Evolutionary conservation across 2,888 invertebrate species (phyloP), one percentile per base, ranked within the genome.

Genomic region (Hemithea aestivaria): DNA sequence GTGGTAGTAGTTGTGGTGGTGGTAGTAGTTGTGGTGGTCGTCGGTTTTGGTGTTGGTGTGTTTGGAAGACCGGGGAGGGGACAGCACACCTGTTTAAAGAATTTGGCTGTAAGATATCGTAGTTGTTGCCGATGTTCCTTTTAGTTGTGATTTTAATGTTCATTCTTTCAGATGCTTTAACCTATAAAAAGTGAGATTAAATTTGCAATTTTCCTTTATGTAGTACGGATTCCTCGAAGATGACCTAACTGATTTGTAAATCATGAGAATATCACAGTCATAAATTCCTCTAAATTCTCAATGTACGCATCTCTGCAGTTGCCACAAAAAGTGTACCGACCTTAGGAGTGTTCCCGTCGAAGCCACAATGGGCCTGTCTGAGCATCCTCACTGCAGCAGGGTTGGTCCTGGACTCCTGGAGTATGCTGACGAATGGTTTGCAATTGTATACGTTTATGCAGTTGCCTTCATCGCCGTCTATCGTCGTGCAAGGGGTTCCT

Each of bases 361-460:
- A 93, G 0, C 92, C 93, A 58, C 96, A 96, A 8, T 92, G 87
- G 0, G 93, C 92, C 28, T 83, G 83, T 35, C 91, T 82, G 32
- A 95, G 69, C 42, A 87, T 73, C 28, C 72, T 66, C 1, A 87
- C 81, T 0, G 88, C 83, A 0, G 72, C 73, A 0, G 88, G 83
- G 39, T 82, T 74, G 10, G 62, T 53, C 8, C 80, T 69, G 33
- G 87, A 72, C 5, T 76, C 71, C 46, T 75, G 23, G 6, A 74
- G 41, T 5, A 92, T 40, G 1, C 66, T 57, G 12, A 89, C 28
- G 39, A 91, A 79, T 0, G 70, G 64, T 4, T 71, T 62, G 55
- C 93, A 93, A 0, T 57, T 43, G 36, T 69, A 69, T 11, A 93
- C 79, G 26, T 73, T 73, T 7, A 89, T 62, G 56, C 93, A 93